These are phyloP conservation scores for Psettodes erumei DNA, from an alignment of 2,113 vertebrate species.

Conservation along the genomic window DNA sequence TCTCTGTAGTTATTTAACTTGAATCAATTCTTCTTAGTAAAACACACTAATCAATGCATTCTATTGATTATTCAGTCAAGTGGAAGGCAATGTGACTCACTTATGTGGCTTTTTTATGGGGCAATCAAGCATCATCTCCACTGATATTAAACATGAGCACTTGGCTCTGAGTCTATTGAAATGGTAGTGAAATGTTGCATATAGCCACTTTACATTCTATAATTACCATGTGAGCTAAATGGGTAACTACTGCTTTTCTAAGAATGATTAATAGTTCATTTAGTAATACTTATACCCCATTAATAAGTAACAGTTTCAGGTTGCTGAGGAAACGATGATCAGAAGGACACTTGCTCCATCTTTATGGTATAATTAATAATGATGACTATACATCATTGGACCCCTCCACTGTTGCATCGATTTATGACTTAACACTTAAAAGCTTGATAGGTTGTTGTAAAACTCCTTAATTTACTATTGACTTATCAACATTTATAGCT, in stretches of 20 bases:
- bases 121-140: slow-evolving; percentile 37
- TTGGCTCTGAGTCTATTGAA: slow-evolving; percentile 9
- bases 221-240: neutral
- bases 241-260: too few relatives aligned
- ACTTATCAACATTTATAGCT: neutral
- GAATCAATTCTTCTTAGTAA: slow-evolving; percentile 42
- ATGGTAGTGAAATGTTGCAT: neutral
- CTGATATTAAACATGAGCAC: slow-evolving; percentile 27
- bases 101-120: slow-evolving; percentile 46
- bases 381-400: neutral
- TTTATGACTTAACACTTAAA: neutral
- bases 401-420: neutral
- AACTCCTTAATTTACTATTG: neutral
- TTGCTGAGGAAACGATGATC: too few relatives aligned
- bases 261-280: too few relatives aligned
- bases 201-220: neutral
- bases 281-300: too few relatives aligned
- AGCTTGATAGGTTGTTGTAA: neutral
- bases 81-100: slow-evolving; percentile 17
- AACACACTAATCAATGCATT: slow-evolving; percentile 43
- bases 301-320: too few relatives aligned
- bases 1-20: slow-evolving; percentile 33
- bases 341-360: too few relatives aligned
- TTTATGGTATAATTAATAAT: too few relatives aligned
- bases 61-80: slow-evolving; percentile 56